Evolutionary conservation across 2,888 invertebrate species (phyloP).

Genomic region (Dynastes maya): DNA sequence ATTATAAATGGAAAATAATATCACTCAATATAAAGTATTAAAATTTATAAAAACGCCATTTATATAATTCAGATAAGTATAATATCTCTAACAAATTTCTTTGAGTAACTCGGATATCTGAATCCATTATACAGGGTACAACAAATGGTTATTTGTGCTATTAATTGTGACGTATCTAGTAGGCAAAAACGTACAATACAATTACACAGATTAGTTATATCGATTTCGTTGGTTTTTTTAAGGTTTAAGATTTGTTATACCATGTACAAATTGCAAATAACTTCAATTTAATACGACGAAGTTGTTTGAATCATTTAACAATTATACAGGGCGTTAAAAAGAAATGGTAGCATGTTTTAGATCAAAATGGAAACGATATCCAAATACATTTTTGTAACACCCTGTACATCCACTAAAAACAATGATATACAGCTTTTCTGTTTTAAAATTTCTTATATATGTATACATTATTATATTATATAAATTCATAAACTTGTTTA

Average conservation of each 20-base stretch:
- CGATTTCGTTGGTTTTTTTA: conserved; percentile 13
- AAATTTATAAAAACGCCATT: background rate
- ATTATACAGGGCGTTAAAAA: conserved; percentile 22
- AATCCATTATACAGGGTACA: conserved; percentile 24
- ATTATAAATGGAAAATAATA: background rate
- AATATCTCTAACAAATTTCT: conserved; percentile 29
- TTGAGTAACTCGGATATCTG: conserved; percentile 9
- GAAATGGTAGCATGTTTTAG: background rate
- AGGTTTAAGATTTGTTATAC: conserved; percentile 8
- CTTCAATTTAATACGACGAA: conserved; percentile 13
- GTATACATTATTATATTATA: conserved; percentile 29
- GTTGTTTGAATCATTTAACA: conserved; percentile 21
- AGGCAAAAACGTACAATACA: background rate
- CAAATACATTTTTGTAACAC: too few relatives aligned
- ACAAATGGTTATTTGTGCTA: background rate
- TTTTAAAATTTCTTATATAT: conserved; percentile 25
- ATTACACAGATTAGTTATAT: background rate
- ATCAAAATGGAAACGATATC: too few relatives aligned
- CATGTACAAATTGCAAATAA: conserved; percentile 15
- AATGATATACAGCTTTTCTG: conserved; percentile 16
- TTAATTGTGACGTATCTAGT: background rate
- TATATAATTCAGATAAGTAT: background rate
- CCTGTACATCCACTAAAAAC: background rate
- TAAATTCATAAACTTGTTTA: conserved; percentile 58
- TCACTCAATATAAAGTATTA: too few relatives aligned